Conservation (phyloP, 2,888 invertebrate species). For the Cryptus viduatorius region DNA sequence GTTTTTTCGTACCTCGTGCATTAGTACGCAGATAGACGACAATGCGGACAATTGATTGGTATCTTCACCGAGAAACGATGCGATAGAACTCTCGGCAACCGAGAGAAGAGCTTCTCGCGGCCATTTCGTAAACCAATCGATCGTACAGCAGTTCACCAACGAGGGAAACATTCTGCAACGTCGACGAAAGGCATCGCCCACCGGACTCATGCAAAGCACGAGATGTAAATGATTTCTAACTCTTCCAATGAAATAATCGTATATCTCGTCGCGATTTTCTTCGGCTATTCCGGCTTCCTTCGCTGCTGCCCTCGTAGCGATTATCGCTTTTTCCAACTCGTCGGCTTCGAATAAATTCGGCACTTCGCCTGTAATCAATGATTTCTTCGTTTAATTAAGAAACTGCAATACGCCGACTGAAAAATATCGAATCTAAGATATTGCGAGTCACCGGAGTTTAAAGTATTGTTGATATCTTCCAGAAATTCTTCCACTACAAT, state of each 20-base stretch:
- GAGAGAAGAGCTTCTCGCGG: conserved; percentile 94
- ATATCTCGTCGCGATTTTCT: conserved; percentile 91
- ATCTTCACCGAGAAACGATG: conserved; percentile 86
- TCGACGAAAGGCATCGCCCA: conserved; percentile 94
- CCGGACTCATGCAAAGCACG: conserved; percentile 96
- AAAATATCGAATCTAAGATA: neutral
- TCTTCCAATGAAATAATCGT: conserved; percentile 93
- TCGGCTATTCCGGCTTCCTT: conserved; percentile 89
- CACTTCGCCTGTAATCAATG: conserved; percentile 89
- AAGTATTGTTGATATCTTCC: conserved; percentile 96
- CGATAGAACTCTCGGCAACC: conserved; percentile 91
- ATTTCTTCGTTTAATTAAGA: neutral
- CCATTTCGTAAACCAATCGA: conserved; percentile 98
- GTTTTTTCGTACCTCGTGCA: conserved; percentile 87
- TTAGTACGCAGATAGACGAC: conserved; percentile 89
- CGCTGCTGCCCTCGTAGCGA: conserved; percentile 90
- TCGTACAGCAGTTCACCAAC: conserved; percentile 95
- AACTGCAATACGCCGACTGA: neutral
- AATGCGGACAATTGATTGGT: conserved; percentile 86
- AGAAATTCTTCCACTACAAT: conserved; percentile 96
- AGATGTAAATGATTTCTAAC: conserved; percentile 94
- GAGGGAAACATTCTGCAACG: conserved; percentile 98
- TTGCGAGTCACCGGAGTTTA: conserved; percentile 90
- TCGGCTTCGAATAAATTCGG: conserved; percentile 96
- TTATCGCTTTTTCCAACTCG: conserved; percentile 93